Conservation (phyloP, 2,797 vertebrate species). For the Falco columbarius region DNA sequence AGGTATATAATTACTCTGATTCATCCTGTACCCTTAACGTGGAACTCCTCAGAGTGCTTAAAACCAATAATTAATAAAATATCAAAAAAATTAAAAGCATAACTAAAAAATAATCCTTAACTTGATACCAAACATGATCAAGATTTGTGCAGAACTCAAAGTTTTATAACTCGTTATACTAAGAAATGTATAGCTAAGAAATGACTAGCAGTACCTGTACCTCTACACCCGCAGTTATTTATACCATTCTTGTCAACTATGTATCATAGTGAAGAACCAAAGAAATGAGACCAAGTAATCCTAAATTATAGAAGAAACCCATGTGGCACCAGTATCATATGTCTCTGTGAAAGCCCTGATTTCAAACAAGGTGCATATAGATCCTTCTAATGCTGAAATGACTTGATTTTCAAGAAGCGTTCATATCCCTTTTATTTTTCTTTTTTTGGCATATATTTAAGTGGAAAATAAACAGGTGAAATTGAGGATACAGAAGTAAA, state of each 20-base stretch:
- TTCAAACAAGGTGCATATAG: neutral
- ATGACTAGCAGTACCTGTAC: neutral
- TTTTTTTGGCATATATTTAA: neutral
- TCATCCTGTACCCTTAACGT: neutral
- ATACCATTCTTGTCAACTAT: neutral
- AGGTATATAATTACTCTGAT: neutral
- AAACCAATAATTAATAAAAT: slow-evolving; percentile 17
- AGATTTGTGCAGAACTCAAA: neutral
- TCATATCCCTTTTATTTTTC: fast-evolving
- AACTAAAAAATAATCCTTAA: slow-evolving; percentile 3
- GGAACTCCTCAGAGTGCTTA: neutral
- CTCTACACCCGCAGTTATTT: neutral
- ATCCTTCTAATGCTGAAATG: neutral
- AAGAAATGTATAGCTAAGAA: neutral
- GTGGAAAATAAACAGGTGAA: neutral
- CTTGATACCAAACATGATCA: neutral
- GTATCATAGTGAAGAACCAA: neutral
- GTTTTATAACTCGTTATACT: neutral
- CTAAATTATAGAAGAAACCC: neutral
- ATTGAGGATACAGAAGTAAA: neutral
- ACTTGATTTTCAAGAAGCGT: neutral
- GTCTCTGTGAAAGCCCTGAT: neutral
- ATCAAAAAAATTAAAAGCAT: neutral
- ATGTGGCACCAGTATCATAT: neutral
- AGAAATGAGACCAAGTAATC: neutral